Percentiles rank a stretch among this genome's conserved stretches.
Conservation (phyloP, 1,140 invertebrate genomes). For the Euglossa dilemma region DNA sequence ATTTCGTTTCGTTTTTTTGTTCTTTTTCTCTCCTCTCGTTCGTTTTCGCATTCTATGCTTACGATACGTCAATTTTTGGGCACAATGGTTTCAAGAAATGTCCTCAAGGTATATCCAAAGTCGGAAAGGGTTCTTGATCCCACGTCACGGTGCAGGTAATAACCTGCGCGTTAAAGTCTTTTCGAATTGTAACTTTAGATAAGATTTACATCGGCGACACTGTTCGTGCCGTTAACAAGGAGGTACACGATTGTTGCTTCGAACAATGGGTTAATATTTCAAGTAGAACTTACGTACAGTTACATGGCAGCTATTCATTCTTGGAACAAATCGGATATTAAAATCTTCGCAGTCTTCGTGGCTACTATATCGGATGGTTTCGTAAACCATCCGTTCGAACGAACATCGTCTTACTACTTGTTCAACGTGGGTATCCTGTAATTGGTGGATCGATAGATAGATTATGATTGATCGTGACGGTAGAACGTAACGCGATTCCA, state of each 20-base stretch:
- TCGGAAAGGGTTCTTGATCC: slow-evolving; percentile 13
- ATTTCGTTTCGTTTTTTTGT: not conserved
- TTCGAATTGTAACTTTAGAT: not conserved
- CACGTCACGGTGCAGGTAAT: not conserved
- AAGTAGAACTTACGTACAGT: not conserved
- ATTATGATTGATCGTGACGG: slow-evolving; percentile 27
- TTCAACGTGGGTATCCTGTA: not conserved
- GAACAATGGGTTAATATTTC: not conserved
- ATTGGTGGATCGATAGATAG: slow-evolving; percentile 23
- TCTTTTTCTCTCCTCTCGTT: too few relatives aligned
- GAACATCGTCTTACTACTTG: not conserved
- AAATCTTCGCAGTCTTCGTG: slow-evolving; percentile 11
- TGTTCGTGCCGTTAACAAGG: slow-evolving; percentile 9
- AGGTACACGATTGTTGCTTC: not conserved
- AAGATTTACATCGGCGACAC: not conserved
- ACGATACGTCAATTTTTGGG: not conserved
- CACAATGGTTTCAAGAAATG: not conserved
- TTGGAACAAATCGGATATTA: not conserved
- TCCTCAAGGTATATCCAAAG: not conserved
- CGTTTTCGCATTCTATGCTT: not conserved
- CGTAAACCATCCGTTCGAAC: slow-evolving; percentile 1
- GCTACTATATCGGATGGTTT: not conserved
- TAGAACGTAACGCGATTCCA: slow-evolving; percentile 30
- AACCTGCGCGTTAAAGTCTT: slow-evolving; percentile 44
- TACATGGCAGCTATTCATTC: slow-evolving; percentile 1